phyloP scores from a whole-genome alignment of 2,888 invertebrate species.

The Morpho deidamia region DNA sequence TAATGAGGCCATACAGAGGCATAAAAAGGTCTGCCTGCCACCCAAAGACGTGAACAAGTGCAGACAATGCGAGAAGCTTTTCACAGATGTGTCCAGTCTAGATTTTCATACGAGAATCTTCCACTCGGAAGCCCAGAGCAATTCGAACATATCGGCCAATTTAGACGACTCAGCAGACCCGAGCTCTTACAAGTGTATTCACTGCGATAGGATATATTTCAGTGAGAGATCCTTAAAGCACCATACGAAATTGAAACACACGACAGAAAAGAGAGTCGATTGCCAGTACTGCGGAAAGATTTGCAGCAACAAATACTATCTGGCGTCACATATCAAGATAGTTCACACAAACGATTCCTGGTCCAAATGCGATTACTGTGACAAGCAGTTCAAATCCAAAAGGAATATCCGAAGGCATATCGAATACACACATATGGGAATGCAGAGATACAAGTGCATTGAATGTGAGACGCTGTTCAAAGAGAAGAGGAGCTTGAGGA shows the following conservation, averaged over 20 bases:
- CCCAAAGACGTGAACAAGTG: constrained; percentile 50
- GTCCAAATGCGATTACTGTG: constrained; percentile 60
- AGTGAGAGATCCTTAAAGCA: constrained; percentile 58
- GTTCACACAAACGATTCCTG: constrained; percentile 48
- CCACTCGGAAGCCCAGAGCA: constrained; percentile 55
- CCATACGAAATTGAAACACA: constrained; percentile 58
- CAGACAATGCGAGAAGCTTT: constrained; percentile 54
- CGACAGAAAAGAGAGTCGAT: constrained; percentile 44
- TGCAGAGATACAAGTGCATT: constrained; percentile 57
- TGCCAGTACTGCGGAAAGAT: constrained; percentile 52
- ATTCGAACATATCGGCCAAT: constrained; percentile 46
- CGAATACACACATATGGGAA: constrained; percentile 58
- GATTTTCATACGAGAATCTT: constrained; percentile 58
- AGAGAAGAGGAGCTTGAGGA: constrained; percentile 58
- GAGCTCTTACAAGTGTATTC: constrained; percentile 42
- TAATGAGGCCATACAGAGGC: constrained; percentile 43
- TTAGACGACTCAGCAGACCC: constrained; percentile 32
- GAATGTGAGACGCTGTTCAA: constrained; percentile 63
- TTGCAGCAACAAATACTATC: constrained; percentile 58
- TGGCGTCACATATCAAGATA: constrained; percentile 58
- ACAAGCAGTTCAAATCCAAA: constrained; percentile 59
- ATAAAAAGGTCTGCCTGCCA: constrained; percentile 48
- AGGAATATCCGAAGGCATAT: constrained; percentile 58
- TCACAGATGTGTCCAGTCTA: constrained; percentile 54
- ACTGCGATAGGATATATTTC: constrained; percentile 51